Base-by-base conservation (phyloP, 1,140 invertebrate genomes). In the Drosophila simulans region DNA sequence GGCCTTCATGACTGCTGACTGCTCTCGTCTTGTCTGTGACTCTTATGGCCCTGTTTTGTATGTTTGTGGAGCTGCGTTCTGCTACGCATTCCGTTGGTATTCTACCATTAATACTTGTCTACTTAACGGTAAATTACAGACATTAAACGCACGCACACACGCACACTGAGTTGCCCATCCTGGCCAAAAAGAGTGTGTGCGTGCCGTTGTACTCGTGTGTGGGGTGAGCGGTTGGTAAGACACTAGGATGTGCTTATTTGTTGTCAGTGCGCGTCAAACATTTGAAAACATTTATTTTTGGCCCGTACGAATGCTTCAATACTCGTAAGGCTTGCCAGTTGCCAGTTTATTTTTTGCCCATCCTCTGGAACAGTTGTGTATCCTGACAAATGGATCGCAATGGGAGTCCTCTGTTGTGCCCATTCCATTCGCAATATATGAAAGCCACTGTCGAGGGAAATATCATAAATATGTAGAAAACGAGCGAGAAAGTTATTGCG, bases 71-170 rank as follows among this genome's bases (percentile, higher is more conserved):
- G 83, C 81, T 88, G 79, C 75, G 77, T 81, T 77, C 76, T 68
- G 78, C 68, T 85, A 90, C 85, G 85, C 85, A 90, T 90, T 90
- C 85, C 85, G 81, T 90, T 90, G 85, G 89, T 91, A 91, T 90
- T 91, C 91, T 76, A 91, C 89, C 89, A 89, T 91, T 91, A 91
- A 91, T 90, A 86, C 82, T 85, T 90, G 85, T 90, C 85, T 90
- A 90, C 85, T 91, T 91, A 91, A 91, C 84, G 89, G 80, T 91
- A 90, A 91, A 91, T 90, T 91, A 85, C 89, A 82, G 81, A 89
- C 88, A 91, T 78, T 84, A 91, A 86, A 88, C 77, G 80, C 77
- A 91, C 80, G 74, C 80, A 84, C 77, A 84, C 81, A 65, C 49
- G 81, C 77, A 81, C 82, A 69, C 49, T 56, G 42, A 20, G 27